Evolutionary conservation across 2,797 vertebrate species (phyloP).

Genomic region (Lerista edwardsae): DNA sequence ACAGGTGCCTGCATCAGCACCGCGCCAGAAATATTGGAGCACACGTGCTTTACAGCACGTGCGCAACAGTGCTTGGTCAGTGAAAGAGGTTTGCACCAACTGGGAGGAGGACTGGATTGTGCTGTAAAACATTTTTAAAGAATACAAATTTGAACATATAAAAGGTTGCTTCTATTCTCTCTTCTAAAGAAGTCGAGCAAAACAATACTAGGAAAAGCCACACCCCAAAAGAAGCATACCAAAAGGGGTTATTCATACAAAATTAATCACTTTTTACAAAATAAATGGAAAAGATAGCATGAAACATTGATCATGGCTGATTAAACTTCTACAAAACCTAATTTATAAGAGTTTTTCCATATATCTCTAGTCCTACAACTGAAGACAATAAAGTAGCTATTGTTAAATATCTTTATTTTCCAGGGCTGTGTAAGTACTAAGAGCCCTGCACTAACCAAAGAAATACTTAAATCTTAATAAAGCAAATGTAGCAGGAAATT

Average conservation of each 20-base stretch:
- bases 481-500: neutral
- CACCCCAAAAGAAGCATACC: neutral
- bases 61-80: no score
- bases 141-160: neutral
- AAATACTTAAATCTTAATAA: neutral
- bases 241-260: no score
- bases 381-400: neutral
- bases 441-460: neutral
- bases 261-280: no score
- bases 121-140: neutral
- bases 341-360: neutral
- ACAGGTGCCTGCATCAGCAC: no score
- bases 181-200: neutral
- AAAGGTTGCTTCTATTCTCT: neutral
- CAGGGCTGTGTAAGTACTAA: neutral
- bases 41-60: no score
- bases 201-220: neutral
- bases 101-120: no score
- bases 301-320: no score
- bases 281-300: no score
- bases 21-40: no score
- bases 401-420: neutral
- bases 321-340: neutral
- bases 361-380: neutral
- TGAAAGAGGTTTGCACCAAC: no score